These are phyloP conservation scores for Platerodrilus igneus DNA, from an alignment of 2,888 invertebrate species.

Conservation along the genomic window DNA sequence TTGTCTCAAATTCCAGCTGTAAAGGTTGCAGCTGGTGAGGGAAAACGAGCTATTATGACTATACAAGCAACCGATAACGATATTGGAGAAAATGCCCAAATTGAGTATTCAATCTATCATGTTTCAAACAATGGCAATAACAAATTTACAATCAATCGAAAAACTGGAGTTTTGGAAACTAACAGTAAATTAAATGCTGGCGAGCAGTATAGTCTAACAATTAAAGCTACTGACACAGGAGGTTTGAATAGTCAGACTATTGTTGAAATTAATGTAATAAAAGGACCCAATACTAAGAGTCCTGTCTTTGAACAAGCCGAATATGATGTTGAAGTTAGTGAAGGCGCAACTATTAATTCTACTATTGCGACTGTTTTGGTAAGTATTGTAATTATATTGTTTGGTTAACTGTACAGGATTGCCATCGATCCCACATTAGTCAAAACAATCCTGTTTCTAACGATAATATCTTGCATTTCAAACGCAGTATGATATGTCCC, in stretches of 20 bases:
- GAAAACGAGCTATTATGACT: constrained; percentile 38
- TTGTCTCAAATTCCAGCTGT: constrained; percentile 77
- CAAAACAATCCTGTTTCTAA: too few species aligned
- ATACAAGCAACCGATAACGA: constrained; percentile 80
- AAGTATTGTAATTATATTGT: constrained; percentile 38
- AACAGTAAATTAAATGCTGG: constrained; percentile 78
- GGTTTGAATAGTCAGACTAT: constrained; percentile 81
- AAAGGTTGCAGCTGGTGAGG: constrained; percentile 66
- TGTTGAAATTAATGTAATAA: constrained; percentile 77
- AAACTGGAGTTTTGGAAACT: constrained; percentile 69
- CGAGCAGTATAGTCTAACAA: constrained; percentile 83
- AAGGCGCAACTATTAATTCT: constrained; percentile 83
- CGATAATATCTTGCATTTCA: too few species aligned
- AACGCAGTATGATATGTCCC: too few species aligned
- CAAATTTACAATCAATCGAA: constrained; percentile 78
- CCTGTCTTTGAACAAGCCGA: constrained; percentile 77
- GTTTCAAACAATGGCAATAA: constrained; percentile 85
- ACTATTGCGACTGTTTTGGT: constrained; percentile 75
- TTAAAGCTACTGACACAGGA: constrained; percentile 76
- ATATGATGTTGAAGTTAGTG: constrained; percentile 84
- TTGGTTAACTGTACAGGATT: too few species aligned
- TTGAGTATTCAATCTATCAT: constrained; percentile 82
- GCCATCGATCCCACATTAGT: too few species aligned
- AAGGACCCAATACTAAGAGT: constrained; percentile 76
- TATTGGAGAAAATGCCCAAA: constrained; percentile 75